Conservation (phyloP, 2,888 invertebrate species). For the Xestia ashworthii region DNA sequence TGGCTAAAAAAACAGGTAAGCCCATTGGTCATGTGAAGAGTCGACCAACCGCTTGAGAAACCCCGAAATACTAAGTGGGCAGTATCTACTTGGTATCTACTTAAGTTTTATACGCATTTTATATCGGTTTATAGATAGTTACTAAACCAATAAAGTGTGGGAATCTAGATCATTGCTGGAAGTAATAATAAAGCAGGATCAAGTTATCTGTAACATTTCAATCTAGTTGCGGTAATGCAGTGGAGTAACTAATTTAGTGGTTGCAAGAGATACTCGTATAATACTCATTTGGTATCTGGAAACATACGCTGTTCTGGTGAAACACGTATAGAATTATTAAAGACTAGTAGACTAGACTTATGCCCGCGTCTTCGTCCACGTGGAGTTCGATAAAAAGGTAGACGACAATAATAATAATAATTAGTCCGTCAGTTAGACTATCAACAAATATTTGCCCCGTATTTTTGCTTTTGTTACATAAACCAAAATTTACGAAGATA, state of each 20-base stretch:
- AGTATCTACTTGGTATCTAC: not conserved
- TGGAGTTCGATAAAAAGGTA: too few relatives aligned
- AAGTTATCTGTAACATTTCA: constrained; percentile 59
- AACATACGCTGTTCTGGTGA: constrained; percentile 23
- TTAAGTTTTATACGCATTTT: not conserved
- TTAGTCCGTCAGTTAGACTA: too few relatives aligned
- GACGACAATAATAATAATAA: too few relatives aligned
- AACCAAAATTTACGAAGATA: too few relatives aligned
- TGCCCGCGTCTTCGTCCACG: too few relatives aligned
- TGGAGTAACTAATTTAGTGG: constrained; percentile 64
- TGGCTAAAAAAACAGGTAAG: too few relatives aligned
- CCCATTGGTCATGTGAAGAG: too few relatives aligned
- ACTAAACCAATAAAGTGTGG: constrained; percentile 44
- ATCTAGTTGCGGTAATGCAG: constrained; percentile 63
- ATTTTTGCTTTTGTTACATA: too few relatives aligned
- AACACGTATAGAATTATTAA: constrained; percentile 4
- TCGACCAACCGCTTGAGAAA: too few relatives aligned
- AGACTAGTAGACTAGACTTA: too few relatives aligned
- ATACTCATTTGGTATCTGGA: constrained; percentile 35
- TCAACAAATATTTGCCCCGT: too few relatives aligned
- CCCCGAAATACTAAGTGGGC: too few relatives aligned
- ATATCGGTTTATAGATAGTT: constrained; percentile 10
- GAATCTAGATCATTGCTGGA: constrained; percentile 50
- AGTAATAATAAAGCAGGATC: constrained; percentile 55
- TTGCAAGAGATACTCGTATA: constrained; percentile 37